Evolutionary conservation across 2,113 vertebrate genomes (phyloP).

Genomic region (Labeo rohita): DNA sequence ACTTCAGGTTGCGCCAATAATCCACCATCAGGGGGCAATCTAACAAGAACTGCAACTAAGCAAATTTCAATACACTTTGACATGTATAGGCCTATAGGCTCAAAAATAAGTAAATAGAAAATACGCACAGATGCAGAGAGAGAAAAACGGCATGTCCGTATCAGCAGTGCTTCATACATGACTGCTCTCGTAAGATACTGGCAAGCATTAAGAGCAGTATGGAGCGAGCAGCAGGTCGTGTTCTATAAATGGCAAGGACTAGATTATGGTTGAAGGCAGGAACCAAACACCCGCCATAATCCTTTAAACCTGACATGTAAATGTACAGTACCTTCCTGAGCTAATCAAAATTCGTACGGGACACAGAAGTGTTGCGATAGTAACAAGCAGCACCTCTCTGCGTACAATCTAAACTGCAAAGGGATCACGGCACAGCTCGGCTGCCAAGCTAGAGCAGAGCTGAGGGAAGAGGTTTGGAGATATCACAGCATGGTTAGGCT

Average conservation of each 20-base stretch:
- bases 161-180: slow-evolving; percentile 43
- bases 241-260: slow-evolving; percentile 45
- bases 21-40: neutral
- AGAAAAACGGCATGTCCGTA: neutral
- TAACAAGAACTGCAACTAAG: neutral
- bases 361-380: slow-evolving; percentile 1
- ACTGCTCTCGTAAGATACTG: slow-evolving; percentile 42
- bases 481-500: slow-evolving; percentile 47
- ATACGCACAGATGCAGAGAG: slow-evolving; percentile 5
- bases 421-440: slow-evolving; percentile 6
- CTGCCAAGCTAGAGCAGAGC: slow-evolving; percentile 42
- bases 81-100: neutral
- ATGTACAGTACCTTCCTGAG: neutral
- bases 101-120: neutral
- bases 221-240: slow-evolving; percentile 30
- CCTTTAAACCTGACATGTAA: slow-evolving; percentile 21
- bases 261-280: slow-evolving; percentile 26
- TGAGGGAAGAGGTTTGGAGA: slow-evolving; percentile 36
- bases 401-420: slow-evolving; percentile 29
- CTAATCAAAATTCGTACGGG: slow-evolving; percentile 12
- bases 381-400: slow-evolving; percentile 21
- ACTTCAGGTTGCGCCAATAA: neutral
- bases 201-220: slow-evolving; percentile 40
- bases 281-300: slow-evolving; percentile 23
- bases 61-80: neutral